Evolutionary conservation across 2,888 invertebrate species (phyloP).

Genomic region (Brachypterus glaber): DNA sequence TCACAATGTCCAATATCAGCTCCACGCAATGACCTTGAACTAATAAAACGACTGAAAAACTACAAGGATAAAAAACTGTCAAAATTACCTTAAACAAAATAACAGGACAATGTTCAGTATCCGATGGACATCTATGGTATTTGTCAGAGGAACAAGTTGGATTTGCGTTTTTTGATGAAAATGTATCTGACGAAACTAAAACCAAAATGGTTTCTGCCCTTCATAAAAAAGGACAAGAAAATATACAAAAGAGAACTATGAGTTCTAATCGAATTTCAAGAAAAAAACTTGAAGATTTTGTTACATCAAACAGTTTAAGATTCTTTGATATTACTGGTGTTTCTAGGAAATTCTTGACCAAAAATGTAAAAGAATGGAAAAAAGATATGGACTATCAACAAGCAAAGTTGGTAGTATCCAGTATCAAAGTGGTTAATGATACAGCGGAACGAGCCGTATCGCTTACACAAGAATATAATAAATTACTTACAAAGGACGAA

Average conservation of each 20-base stretch:
- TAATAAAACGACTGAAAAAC: constrained; percentile 3
- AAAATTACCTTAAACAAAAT: constrained; percentile 4
- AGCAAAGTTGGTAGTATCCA: background rate
- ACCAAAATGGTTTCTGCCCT: background rate
- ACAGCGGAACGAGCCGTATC: background rate
- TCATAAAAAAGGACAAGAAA: background rate
- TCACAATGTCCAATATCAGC: background rate
- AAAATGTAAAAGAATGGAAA: background rate
- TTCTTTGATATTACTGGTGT: background rate
- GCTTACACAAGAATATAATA: background rate
- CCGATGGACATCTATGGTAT: constrained; percentile 20
- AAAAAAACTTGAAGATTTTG: background rate
- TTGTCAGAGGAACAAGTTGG: constrained; percentile 15
- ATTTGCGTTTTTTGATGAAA: constrained; percentile 20
- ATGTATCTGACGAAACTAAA: background rate
- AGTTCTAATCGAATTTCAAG: background rate
- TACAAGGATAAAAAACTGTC: constrained; percentile 6
- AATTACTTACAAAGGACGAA: background rate
- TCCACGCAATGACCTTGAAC: constrained; percentile 9
- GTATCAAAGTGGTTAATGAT: background rate
- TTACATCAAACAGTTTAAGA: background rate
- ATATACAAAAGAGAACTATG: background rate
- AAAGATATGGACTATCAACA: background rate
- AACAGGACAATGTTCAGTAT: too few species aligned
- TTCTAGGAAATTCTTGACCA: background rate